Evolutionary conservation across 2,113 vertebrate species (phyloP), one percentile per base, ranked within the genome.

Genomic region (Stegastes partitus): DNA sequence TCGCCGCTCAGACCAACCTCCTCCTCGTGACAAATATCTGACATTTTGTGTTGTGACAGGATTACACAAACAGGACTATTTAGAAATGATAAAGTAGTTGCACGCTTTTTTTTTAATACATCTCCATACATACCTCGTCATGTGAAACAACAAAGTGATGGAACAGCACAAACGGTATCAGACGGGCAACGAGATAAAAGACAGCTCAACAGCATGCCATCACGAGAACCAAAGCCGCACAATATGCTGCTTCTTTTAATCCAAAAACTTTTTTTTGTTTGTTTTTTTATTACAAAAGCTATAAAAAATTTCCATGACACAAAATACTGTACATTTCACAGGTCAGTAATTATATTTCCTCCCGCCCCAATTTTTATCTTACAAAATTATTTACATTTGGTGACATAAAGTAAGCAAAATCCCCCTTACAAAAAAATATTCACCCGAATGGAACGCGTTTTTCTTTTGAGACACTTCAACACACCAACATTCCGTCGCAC

Each of bases 311-410:
- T 77, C 51, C 50, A 69, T 63, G 73, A 88, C 83, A 92, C 85
- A 94, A 93, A 93, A 94, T 93, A 93, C 93, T 93, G 89, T 94
- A 94, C 93, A 94, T 83, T 91, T 92, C 85, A 92, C 89, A 90
- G 71, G 79, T 89, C 78, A 77, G 84, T 68, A 70, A 85, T 81
- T 81, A 69, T 50, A 9, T 42, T 42, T 73, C 56, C 59, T 51
- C 59, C 64, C 39, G 42, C 26, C 34, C 55, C 3, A 12, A 23
- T 34, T 68, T 75, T 23, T 77, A 78, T 81, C 66, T 80, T 86
- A 92, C 74, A 87, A 81, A 88, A 78, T 19, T 92, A 94, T 92
- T 88, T 93, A 93, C 89, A 94, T 62, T 74, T 82, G 77, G 69
- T 84, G 79, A 85, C 77, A 79, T 31, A 22, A 77, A 82, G 65